phyloP scores from a whole-genome alignment of 1,140 invertebrate species.

The Drosophila fuyamai region DNA sequence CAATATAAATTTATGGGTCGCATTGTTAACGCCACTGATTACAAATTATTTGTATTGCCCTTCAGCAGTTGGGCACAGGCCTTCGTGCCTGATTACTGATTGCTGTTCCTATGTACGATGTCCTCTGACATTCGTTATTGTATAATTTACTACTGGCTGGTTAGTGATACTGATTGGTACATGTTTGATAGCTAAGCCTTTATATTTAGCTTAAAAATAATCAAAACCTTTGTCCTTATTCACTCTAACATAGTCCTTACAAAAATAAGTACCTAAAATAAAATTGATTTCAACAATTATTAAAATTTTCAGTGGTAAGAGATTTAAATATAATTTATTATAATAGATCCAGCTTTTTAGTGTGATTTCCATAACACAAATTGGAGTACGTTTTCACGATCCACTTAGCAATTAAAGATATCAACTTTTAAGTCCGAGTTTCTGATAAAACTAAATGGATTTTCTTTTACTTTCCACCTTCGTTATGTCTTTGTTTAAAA shows the following conservation, averaged over 20 bases:
- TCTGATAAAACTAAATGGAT: conserved; percentile 16
- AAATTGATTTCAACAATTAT: too few relatives aligned
- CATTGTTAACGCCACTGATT: conserved; percentile 81
- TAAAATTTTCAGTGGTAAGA: too few relatives aligned
- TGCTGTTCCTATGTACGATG: conserved; percentile 8
- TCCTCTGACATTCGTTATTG: conserved; percentile 6
- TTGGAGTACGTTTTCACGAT: conserved; percentile 26
- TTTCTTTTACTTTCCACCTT: neutral
- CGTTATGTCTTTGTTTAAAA: neutral
- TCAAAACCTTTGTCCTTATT: too few relatives aligned
- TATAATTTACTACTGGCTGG: neutral
- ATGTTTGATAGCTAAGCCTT: neutral
- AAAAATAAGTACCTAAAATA: too few relatives aligned
- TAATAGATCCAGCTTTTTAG: neutral
- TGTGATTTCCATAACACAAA: neutral
- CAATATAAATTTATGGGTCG: conserved; percentile 76
- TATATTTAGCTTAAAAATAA: neutral
- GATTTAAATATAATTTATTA: neutral
- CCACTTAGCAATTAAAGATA: conserved; percentile 8
- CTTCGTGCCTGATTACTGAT: conserved; percentile 28
- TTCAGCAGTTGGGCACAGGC: conserved; percentile 10
- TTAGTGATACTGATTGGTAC: neutral
- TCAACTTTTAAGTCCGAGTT: conserved; percentile 5
- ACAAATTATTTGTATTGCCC: conserved; percentile 68
- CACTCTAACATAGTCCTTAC: too few relatives aligned